Evolutionary conservation across 2,113 vertebrate genomes (phyloP), one percentile per base, ranked within the genome.

Genomic region (Urocitellus parryii): DNA sequence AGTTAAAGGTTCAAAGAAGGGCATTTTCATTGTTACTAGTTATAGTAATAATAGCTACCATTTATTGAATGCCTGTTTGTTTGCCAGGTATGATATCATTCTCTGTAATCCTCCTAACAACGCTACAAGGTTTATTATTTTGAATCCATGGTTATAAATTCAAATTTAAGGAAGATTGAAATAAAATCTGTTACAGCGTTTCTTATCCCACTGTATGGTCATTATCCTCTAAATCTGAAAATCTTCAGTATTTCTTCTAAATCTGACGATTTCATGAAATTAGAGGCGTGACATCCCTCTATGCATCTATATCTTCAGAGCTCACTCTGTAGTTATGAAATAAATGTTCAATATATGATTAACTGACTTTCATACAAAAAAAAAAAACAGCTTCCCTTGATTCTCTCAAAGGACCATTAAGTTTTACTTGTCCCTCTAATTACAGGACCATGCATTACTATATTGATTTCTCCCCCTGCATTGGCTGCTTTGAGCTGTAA

Each of bases 101-200:
- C 45, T 86, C 20, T 90, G 0, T 84, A 63, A 70, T 76, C 5
- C 42, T 76, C 4, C 22, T 91, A 63, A 86, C 22, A 90, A 48
- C 45, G 0, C 37, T 81, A 24, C 0, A 63, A 90, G 18, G 9
- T 86, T 86, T 87, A 61, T 83, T 90, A 83, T 79, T 65, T 77
- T 90, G 17, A 63, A 94, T 65, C 25, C 4, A n/a, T 65, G 20
- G 17, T 77, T 83, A 45, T 73, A 78, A 91, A 85, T 90, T 91
- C 45, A 87, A 94, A 92, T 78, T 34, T 17, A 79, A 11, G 58
- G 24, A 94, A 87, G 53, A 73, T 20, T 82, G 48, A 94, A 77
- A 82, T 58, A 77, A 93, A 53, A 32, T 88, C 61, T 80, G 37
- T 80, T 72, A 58, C 1, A 88, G 39, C 63, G 37, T n/a, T 92